These are phyloP conservation scores for Lasioglossum baleicum DNA, from an alignment of 1,140 invertebrate genomes.

Conservation along the genomic window DNA sequence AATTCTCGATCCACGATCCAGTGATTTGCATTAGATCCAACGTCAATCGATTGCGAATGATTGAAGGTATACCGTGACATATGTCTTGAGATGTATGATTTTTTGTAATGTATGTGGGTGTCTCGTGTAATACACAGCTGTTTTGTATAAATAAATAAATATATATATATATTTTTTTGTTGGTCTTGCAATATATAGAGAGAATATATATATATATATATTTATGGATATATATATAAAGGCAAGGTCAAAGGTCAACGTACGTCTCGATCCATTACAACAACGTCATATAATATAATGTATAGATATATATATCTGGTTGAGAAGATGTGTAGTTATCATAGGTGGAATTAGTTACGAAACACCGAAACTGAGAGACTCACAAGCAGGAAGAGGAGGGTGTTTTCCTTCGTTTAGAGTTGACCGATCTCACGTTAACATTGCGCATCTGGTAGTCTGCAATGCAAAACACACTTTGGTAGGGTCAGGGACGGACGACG, in stretches of 20 bases:
- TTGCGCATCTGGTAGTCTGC: slow-evolving; percentile 88
- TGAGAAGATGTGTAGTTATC: slow-evolving; percentile 68
- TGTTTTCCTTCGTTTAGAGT: slow-evolving; percentile 86
- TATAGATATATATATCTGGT: slow-evolving; percentile 50
- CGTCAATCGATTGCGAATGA: neutral
- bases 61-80: slow-evolving; percentile 5
- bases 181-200: slow-evolving; percentile 23
- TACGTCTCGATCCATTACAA: slow-evolving; percentile 70
- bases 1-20: neutral
- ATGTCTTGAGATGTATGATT: neutral
- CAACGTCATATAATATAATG: slow-evolving; percentile 68
- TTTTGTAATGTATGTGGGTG: neutral
- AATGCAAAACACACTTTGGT: slow-evolving; percentile 82
- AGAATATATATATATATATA: slow-evolving; percentile 28
- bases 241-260: slow-evolving; percentile 63
- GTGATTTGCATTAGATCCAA: neutral
- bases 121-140: slow-evolving; percentile 14
- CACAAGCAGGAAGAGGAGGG: slow-evolving; percentile 86
- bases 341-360: slow-evolving; percentile 78
- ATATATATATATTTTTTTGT: neutral
- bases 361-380: slow-evolving; percentile 84
- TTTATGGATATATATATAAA: slow-evolving; percentile 59
- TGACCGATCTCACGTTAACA: slow-evolving; percentile 88
- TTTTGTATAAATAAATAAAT: neutral
- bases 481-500: slow-evolving; percentile 79